phyloP scores from a whole-genome alignment of 2,888 invertebrate genomes.

The Synanthedon formicaeformis region DNA sequence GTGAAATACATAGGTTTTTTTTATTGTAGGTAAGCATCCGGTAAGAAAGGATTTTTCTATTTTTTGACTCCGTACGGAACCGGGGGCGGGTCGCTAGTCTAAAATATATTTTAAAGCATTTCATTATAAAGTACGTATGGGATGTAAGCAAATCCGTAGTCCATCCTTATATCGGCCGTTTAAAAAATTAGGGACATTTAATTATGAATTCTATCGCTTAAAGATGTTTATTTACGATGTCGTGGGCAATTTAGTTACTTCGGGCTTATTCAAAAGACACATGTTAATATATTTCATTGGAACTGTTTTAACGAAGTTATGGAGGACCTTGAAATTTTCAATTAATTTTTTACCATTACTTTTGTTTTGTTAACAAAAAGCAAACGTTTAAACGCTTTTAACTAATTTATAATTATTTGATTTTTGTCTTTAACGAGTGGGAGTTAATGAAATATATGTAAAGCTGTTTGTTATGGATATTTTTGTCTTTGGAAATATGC shows the following conservation, averaged over 20 bases:
- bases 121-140: no score
- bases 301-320: conserved; percentile 24
- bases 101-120: no score
- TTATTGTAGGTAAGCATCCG: no score
- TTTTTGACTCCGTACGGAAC: no score
- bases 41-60: no score
- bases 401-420: background rate
- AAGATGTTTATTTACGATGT: conserved; percentile 27
- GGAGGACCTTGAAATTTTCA: conserved; percentile 27
- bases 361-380: conserved; percentile 9
- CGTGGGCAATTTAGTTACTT: conserved; percentile 22
- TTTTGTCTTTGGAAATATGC: no score
- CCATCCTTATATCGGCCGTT: background rate
- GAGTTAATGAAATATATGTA: no score
- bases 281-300: conserved; percentile 23
- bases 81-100: no score
- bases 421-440: background rate
- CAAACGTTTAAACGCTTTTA: background rate
- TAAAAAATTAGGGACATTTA: conserved; percentile 20
- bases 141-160: background rate
- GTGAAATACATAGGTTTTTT: no score
- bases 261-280: conserved; percentile 18
- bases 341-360: conserved; percentile 23
- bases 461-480: no score
- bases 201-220: conserved; percentile 34